Evolutionary conservation across 1,140 invertebrate species (phyloP), one percentile per base, ranked within the genome.

Genomic region (Achatina immaculata): DNA sequence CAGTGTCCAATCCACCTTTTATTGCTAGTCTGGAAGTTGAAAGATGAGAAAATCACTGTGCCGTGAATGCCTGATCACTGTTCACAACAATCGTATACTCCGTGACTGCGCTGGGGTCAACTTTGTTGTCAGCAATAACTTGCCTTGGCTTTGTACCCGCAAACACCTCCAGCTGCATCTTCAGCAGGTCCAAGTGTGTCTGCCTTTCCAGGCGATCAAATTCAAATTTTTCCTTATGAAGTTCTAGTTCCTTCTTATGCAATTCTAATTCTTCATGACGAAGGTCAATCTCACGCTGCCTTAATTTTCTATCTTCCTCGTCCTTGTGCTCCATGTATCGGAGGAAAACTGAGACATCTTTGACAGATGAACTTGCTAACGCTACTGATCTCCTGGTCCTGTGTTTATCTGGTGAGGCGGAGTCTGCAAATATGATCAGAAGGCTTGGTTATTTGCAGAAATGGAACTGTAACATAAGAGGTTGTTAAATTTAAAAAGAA

Each of bases 11-110:
- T n/a, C n/a, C n/a, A n/a, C n/a, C n/a, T n/a, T n/a, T n/a, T n/a
- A n/a, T n/a, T n/a, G n/a, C n/a, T n/a, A n/a, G n/a, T n/a, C n/a
- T n/a, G n/a, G n/a, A n/a, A n/a, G n/a, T n/a, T n/a, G n/a, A n/a
- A n/a, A n/a, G n/a, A 31, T 62, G 51, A 55, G 3, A 24, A 55
- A 55, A 1, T 51, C n/a, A 71, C 65, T 79, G 51, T 14, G 69
- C n/a, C n/a, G 66, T 21, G 40, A 82, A 62, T 9, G 34, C 45
- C 36, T 79, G 43, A 55, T 79, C 69, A 51, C 40, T 80, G 68
- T 80, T 80, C 2, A 80, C 68, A 51, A 80, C 68, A 71, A 80
- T 80, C 14, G 68, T 72, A 48, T 71, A 71, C 36, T 80, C 68
- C 9, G 78, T 71, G 9, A 80, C 45, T 28, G 51, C 78, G 38